Conservation (phyloP, 1,140 invertebrate species). For the Euwallacea fornicatus region DNA sequence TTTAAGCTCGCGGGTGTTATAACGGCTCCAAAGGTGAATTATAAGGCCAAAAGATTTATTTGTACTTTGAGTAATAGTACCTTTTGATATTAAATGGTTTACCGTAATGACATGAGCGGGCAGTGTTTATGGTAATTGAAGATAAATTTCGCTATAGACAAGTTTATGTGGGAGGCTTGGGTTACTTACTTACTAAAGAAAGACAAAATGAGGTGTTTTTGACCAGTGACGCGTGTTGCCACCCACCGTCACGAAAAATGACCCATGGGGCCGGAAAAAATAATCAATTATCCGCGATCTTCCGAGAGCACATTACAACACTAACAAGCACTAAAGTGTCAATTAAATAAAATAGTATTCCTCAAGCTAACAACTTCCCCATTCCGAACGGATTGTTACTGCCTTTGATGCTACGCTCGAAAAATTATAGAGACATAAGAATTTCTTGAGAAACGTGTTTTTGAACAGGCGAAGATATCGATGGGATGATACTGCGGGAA, state of each 20-base stretch:
- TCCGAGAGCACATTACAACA: slow-evolving; percentile 30
- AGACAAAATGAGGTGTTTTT: no score
- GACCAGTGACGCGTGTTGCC: no score
- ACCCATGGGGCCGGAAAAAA: no score
- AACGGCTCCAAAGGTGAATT: slow-evolving; percentile 6
- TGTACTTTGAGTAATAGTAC: slow-evolving; percentile 9
- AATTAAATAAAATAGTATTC: slow-evolving; percentile 17
- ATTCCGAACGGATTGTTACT: slow-evolving; percentile 31
- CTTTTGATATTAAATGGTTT: slow-evolving; percentile 7
- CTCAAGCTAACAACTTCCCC: slow-evolving; percentile 35
- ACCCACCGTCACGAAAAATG: no score
- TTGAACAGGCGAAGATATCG: no score
- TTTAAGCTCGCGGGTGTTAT: slow-evolving; percentile 11
- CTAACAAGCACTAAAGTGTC: slow-evolving; percentile 36
- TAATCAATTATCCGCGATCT: background rate
- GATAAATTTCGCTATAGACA: no score
- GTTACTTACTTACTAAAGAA: no score
- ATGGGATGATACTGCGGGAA: no score
- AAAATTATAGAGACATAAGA: no score
- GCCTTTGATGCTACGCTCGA: background rate
- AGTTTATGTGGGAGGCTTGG: no score
- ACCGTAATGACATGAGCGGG: background rate
- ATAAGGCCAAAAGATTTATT: slow-evolving; percentile 13
- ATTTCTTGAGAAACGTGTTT: no score
- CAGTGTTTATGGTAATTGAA: no score